phyloP scores from a whole-genome alignment of 1,140 invertebrate species.

The Neodiprion virginianus region DNA sequence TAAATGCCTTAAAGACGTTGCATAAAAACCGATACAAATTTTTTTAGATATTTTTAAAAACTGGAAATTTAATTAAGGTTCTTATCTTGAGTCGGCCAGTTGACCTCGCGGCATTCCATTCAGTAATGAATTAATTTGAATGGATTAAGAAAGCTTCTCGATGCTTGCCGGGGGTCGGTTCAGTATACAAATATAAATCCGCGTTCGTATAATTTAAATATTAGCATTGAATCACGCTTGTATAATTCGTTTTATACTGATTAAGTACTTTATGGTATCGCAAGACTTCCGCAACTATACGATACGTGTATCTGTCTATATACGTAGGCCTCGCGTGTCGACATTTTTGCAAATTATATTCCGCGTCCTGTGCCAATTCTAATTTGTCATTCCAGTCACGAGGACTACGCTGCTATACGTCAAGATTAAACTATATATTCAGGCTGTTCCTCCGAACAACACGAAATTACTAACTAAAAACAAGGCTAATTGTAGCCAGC shows the following conservation, averaged over 20 bases:
- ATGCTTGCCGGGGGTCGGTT: too few relatives aligned
- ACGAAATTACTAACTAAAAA: not conserved
- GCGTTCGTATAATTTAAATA: not conserved
- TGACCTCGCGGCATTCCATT: too few relatives aligned
- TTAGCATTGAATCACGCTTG: not conserved
- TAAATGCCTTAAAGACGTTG: too few relatives aligned
- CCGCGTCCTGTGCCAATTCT: not conserved
- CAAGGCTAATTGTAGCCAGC: slow-evolving; percentile 1
- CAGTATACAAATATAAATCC: too few relatives aligned
- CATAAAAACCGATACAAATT: too few relatives aligned
- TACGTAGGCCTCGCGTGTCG: not conserved
- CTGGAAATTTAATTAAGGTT: too few relatives aligned
- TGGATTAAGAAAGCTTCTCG: too few relatives aligned
- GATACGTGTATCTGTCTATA: too few relatives aligned
- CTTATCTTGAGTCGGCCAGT: too few relatives aligned
- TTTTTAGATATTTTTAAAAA: too few relatives aligned
- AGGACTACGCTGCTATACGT: not conserved
- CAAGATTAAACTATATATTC: not conserved
- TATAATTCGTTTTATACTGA: not conserved
- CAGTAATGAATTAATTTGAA: too few relatives aligned
- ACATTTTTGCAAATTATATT: not conserved
- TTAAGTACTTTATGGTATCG: not conserved
- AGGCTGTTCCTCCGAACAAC: not conserved
- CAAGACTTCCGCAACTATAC: not conserved
- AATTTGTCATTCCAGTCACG: slow-evolving; percentile 2